Evolutionary conservation across 2,797 vertebrate genomes (phyloP), one percentile per base, ranked within the genome.

Genomic region (Chromis chromis): DNA sequence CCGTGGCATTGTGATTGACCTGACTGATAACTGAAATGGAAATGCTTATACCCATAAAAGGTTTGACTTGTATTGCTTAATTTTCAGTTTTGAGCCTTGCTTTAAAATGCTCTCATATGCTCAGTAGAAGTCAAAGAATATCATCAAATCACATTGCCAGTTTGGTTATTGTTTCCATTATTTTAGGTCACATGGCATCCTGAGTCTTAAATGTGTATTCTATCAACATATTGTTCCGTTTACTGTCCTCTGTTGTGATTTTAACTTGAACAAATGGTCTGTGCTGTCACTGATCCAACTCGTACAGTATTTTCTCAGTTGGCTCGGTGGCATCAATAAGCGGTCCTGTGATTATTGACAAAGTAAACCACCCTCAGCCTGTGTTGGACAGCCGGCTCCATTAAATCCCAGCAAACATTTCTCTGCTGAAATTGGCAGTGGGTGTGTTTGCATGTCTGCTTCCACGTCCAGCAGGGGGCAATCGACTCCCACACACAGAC

Each of bases 401-500:
- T 65, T 71, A 60, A 83, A 81, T 79, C 67, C 63, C 65, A 36
- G 68, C 24, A 59, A 81, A 69, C 55, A 61, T 78, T 56, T 79
- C 61, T 76, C 49, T 62, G 17, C 77, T 59, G 68, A 76, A 46
- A 64, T 22, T 31, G 64, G 21, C 66, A 77, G 57, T 33, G 60
- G 44, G 57, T 78, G 65, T 86, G 66, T 84, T 76, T 84, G 63
- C 56, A 44, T 72, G 55, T 70, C 61, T 65, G 61, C 2, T 4
- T 76, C 56, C 79, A 56, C 13, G 9, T 87, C 93, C 93, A 93
- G 89, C 79, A 93, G 92, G 86, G 89, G 91, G 92, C 91, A 84
- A 70, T 71, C 53, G 1, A 66, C 76, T 74, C 83, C 71, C 72
- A 74, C 75, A 83, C 84, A 80, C 67, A 0, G 19, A 58, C 54